Percentiles rank a stretch among this genome's conserved stretches.
These are phyloP conservation scores for Grallaria varia DNA, from an alignment of 2,113 vertebrate genomes.

Conservation along the genomic window DNA sequence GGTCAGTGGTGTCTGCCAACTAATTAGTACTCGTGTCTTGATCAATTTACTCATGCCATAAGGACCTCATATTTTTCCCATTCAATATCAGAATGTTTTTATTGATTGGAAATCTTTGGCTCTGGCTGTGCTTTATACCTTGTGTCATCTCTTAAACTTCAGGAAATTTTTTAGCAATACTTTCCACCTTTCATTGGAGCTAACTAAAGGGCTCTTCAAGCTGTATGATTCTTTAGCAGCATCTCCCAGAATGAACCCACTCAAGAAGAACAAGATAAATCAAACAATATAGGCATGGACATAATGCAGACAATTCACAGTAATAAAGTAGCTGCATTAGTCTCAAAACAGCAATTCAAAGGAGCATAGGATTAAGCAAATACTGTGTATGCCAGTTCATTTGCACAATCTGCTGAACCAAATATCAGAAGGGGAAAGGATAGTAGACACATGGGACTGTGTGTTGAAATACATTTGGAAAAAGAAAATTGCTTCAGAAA, in stretches of 20 bases:
- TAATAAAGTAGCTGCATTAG: constrained; percentile 44
- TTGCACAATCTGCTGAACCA: constrained; percentile 45
- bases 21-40: not conserved
- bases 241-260: not conserved
- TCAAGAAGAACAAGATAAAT: not conserved
- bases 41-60: not conserved
- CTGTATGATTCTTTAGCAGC: not conserved
- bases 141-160: not conserved
- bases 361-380: constrained; percentile 46
- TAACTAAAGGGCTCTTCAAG: not conserved
- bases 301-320: constrained; percentile 17
- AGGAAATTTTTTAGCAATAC: not conserved
- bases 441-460: constrained; percentile 5
- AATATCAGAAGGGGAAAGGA: not conserved
- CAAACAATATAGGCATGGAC: not conserved
- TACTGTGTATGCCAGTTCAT: not conserved
- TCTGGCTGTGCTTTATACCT: not conserved
- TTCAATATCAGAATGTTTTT: not conserved
- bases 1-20: not conserved
- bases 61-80: not conserved
- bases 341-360: constrained; percentile 31
- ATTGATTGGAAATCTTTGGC: not conserved
- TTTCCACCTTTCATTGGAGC: not conserved
- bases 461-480: constrained; percentile 29
- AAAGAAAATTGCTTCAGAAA: constrained; percentile 44